Conservation (phyloP, 2,797 vertebrate genomes). For the Chaetophractus vellerosus region DNA sequence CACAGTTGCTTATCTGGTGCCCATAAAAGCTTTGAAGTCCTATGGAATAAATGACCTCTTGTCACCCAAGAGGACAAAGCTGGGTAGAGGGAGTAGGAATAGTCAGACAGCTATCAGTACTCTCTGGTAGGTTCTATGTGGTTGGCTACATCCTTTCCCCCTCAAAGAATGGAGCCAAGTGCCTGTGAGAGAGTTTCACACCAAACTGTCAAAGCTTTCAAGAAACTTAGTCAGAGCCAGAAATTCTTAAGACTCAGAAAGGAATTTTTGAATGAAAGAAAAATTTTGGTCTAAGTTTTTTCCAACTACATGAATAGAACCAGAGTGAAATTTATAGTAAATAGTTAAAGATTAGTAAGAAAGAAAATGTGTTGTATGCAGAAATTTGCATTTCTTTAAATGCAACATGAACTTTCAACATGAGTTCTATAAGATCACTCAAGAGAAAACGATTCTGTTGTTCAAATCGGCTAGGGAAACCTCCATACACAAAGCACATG, state of each 20-base stretch:
- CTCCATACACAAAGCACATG: neutral
- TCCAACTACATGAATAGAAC: neutral
- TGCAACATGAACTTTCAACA: neutral
- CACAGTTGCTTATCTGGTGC: neutral
- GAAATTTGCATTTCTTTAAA: slow-evolving; percentile 34
- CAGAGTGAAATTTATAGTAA: slow-evolving; percentile 16
- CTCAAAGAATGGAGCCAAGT: neutral
- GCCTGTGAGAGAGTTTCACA: neutral
- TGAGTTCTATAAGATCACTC: neutral
- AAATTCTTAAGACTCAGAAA: slow-evolving; percentile 34
- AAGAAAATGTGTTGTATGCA: neutral
- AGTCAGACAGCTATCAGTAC: neutral
- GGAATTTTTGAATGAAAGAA: neutral
- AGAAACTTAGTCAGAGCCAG: slow-evolving; percentile 1
- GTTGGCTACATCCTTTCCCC: slow-evolving; percentile 23
- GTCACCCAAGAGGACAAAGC: neutral
- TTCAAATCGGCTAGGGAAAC: neutral
- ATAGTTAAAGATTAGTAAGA: neutral
- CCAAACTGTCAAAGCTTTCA: slow-evolving; percentile 4
- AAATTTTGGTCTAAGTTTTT: neutral
- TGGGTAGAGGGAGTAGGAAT: neutral
- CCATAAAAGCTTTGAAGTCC: neutral
- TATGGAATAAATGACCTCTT: neutral
- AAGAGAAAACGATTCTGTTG: neutral
- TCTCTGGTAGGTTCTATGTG: neutral